Conservation (phyloP, 2,888 invertebrate genomes). For the Drosophila eohydei region DNA sequence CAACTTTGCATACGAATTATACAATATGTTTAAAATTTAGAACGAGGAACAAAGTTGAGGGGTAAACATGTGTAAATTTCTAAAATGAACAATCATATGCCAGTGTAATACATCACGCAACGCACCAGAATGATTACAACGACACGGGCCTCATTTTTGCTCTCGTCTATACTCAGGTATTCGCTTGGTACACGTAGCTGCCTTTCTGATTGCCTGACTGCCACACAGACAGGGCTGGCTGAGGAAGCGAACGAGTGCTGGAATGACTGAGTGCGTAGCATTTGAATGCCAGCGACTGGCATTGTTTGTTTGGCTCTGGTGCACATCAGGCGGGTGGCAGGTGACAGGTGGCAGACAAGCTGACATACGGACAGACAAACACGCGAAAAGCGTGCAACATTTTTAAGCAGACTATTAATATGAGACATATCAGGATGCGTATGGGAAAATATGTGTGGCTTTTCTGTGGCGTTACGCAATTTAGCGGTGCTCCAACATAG, state of each 20-base stretch:
- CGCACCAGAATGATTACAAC: slow-evolving; percentile 44
- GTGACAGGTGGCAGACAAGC: slow-evolving; percentile 24
- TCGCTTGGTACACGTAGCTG: slow-evolving; percentile 10
- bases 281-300: slow-evolving; percentile 35
- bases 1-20: slow-evolving; percentile 40
- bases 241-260: slow-evolving; percentile 25
- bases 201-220: slow-evolving; percentile 17
- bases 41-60: not conserved
- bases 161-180: slow-evolving; percentile 19
- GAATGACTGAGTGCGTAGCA: slow-evolving; percentile 45
- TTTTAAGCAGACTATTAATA: slow-evolving; percentile 76
- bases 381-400: slow-evolving; percentile 46
- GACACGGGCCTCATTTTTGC: slow-evolving; percentile 48
- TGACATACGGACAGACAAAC: slow-evolving; percentile 38
- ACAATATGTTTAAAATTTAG: slow-evolving; percentile 19
- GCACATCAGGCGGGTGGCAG: slow-evolving; percentile 32
- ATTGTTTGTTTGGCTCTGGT: slow-evolving; percentile 47
- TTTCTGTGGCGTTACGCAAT: slow-evolving; percentile 42
- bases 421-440: slow-evolving; percentile 56
- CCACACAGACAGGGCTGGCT: not conserved
- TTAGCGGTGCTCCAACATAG: slow-evolving; percentile 29
- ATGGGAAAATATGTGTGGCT: not conserved
- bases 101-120: slow-evolving; percentile 76
- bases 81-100: slow-evolving; percentile 78
- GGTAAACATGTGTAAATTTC: slow-evolving; percentile 77